Evolutionary conservation across 1,140 invertebrate species (phyloP).

Genomic region (Aleiodes sp.): DNA sequence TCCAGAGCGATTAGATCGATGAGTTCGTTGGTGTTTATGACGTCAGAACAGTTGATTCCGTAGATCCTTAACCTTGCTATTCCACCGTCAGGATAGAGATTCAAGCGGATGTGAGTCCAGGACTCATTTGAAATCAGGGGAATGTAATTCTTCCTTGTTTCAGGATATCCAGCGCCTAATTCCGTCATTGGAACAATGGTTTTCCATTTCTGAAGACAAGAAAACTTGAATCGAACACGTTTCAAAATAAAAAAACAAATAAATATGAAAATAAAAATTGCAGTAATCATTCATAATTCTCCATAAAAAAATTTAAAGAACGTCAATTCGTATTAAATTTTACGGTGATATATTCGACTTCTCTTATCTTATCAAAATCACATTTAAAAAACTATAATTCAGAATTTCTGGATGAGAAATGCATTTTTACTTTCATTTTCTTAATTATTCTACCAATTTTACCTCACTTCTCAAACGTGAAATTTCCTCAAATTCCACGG

Average conservation of each 20-base stretch:
- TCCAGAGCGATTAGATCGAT: slow-evolving; percentile 69
- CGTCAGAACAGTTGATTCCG: slow-evolving; percentile 63
- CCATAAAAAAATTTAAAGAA: too few species aligned
- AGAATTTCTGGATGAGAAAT: neutral
- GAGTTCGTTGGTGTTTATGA: slow-evolving; percentile 42
- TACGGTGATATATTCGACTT: too few species aligned
- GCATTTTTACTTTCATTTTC: neutral
- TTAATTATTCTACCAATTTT: slow-evolving; percentile 8
- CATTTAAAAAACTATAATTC: neutral
- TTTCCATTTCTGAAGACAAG: slow-evolving; percentile 65
- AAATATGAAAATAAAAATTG: too few species aligned
- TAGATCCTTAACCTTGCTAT: slow-evolving; percentile 73
- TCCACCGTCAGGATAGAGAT: slow-evolving; percentile 75
- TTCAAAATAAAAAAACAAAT: too few species aligned
- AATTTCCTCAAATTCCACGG: slow-evolving; percentile 63
- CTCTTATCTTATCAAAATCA: neutral
- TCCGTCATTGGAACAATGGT: slow-evolving; percentile 68
- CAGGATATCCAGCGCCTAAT: slow-evolving; percentile 68
- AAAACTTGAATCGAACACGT: neutral
- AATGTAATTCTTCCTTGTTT: slow-evolving; percentile 70
- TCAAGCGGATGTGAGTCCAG: slow-evolving; percentile 71
- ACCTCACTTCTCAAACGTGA: slow-evolving; percentile 65
- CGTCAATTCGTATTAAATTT: too few species aligned
- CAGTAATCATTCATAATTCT: too few species aligned
- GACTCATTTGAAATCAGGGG: slow-evolving; percentile 49